Evolutionary conservation across 2,113 vertebrate genomes (phyloP), one percentile per base, ranked within the genome.

Genomic region (Pangasianodon gigas): DNA sequence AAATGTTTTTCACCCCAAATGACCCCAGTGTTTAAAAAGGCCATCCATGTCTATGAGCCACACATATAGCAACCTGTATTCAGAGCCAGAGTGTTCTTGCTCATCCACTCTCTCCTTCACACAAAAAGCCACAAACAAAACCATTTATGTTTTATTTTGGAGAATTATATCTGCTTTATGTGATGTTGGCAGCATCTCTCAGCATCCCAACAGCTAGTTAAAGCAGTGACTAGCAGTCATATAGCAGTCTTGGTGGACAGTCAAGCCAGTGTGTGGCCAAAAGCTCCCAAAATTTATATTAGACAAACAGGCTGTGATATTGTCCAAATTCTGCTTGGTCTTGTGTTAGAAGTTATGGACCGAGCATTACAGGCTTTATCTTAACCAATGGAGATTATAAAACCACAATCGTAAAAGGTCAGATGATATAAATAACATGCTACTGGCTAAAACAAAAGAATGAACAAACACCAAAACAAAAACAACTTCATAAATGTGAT

Each of bases 1-100:
- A 93, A 91, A 84, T n/a, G 89, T 87, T 56, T 88, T 89, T 94
- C 89, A 91, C 93, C 93, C 94, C 86, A 91, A 86, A 94, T 92
- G 93, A 94, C 94, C 93, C 87, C 86, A 5, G 48, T 8, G 26
- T 89, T 90, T 93, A 88, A 90, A 91, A 90, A 88, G 92, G 88
- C 91, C 79, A 88, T 92, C 89, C 89, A 8, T 88, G 84, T 71
- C 84, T 58, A 56, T n/a, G 80, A 87, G 86, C 86, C 84, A 89
- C 91, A 93, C 46, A 16, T 86, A 93, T 92, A 92, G 91, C 89
- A 93, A 91, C 93, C 93, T 48, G 91, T n/a, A 80, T 87, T 87
- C 60, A 65, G 79, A 93, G 89, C 75, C 26, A n/a, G 2, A 67
- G 44, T 75, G 1, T 86, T 77, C 51, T 46, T 6, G 1, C 71